These are phyloP conservation scores for Cebus imitator DNA, from an alignment of 2,113 vertebrate genomes.

Conservation along the genomic window DNA sequence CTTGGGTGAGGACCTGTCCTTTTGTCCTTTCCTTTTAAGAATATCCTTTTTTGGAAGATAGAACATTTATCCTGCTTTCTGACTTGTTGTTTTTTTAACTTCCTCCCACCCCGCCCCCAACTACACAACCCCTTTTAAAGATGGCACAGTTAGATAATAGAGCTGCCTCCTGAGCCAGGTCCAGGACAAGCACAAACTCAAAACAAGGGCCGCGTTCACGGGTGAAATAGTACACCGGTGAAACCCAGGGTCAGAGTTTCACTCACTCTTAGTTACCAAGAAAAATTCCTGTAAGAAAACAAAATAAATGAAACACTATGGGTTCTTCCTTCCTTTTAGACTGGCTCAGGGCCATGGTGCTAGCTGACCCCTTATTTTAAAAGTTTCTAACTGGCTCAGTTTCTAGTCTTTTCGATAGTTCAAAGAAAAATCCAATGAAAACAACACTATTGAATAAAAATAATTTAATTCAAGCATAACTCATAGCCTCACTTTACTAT, in stretches of 20 bases:
- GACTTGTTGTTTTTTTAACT: not conserved
- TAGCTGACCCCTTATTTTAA: not conserved
- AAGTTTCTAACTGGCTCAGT: not conserved
- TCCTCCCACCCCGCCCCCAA: not conserved
- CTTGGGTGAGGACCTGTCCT: not conserved
- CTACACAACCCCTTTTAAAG: conserved; percentile 9
- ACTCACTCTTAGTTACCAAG: conserved; percentile 36
- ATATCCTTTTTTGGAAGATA: not conserved
- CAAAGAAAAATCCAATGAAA: not conserved
- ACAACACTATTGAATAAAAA: not conserved
- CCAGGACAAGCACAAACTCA: conserved; percentile 34
- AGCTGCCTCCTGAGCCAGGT: not conserved
- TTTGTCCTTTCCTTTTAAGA: not conserved
- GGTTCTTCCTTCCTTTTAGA: conserved; percentile 48
- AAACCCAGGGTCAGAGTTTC: conserved; percentile 73
- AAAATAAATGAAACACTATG: conserved; percentile 35
- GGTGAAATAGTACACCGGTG: conserved; percentile 65
- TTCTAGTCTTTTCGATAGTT: not conserved
- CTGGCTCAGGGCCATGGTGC: not conserved
- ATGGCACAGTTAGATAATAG: conserved; percentile 64
- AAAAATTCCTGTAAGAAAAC: conserved; percentile 71
- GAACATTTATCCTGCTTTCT: not conserved
- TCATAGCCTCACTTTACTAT: not conserved
- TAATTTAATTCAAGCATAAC: not conserved
- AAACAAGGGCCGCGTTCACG: conserved; percentile 67